Evolutionary conservation across 2,797 vertebrate species (phyloP).

Genomic region (Coracias cyanogaster): DNA sequence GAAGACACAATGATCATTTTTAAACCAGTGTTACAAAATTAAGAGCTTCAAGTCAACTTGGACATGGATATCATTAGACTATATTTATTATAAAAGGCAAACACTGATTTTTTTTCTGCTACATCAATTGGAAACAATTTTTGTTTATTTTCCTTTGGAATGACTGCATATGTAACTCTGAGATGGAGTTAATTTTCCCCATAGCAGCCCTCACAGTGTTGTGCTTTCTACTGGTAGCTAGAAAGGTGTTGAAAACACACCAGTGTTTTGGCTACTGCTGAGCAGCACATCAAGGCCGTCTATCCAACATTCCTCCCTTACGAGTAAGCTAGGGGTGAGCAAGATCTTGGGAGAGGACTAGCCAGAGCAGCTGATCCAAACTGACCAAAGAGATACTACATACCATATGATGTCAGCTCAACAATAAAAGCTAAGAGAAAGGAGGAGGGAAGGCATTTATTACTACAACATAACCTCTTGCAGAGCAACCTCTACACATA

Average conservation of each 20-base stretch:
- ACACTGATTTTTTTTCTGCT: not conserved
- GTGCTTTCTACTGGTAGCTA: not conserved
- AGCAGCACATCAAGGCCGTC: not conserved
- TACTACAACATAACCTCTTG: not conserved
- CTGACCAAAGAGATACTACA: not conserved
- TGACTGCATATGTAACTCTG: not conserved
- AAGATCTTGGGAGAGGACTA: not conserved
- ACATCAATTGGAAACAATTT: not conserved
- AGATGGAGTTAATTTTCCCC: not conserved
- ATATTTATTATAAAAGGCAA: not conserved
- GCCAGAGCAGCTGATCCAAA: not conserved
- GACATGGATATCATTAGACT: not conserved
- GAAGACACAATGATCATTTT: slow-evolving; percentile 7
- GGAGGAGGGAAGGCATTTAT: rapidly evolving
- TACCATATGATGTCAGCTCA: not conserved
- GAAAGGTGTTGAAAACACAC: not conserved
- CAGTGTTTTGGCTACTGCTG: not conserved
- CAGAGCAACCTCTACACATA: not conserved
- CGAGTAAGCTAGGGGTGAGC: not conserved
- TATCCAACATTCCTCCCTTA: not conserved
- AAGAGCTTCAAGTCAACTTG: not conserved
- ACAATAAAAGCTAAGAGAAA: not conserved
- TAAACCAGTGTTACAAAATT: not conserved
- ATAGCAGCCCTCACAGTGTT: not conserved
- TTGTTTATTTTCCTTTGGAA: not conserved